These are phyloP conservation scores for Callospermophilus lateralis DNA, from an alignment of 2,113 vertebrate species.

Conservation along the genomic window DNA sequence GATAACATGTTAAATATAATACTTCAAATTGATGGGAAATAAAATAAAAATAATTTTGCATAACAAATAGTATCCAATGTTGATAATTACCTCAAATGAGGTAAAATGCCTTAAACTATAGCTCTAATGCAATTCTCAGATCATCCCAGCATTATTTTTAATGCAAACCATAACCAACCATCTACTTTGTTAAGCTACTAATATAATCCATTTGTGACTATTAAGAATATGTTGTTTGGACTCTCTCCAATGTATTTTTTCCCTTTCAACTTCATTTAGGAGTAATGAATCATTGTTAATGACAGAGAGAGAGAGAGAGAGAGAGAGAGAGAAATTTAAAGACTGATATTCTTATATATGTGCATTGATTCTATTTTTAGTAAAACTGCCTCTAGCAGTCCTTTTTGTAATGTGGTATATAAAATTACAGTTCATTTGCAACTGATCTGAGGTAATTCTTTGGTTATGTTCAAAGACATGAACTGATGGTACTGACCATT, in stretches of 20 bases:
- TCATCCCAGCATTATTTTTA: neutral
- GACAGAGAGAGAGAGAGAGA: neutral
- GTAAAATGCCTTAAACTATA: neutral
- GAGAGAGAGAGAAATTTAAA: neutral
- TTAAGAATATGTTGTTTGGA: neutral
- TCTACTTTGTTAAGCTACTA: neutral
- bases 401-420: neutral
- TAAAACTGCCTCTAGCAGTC: neutral
- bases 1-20: neutral
- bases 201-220: neutral
- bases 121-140: neutral
- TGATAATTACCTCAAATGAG: neutral
- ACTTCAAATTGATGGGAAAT: neutral
- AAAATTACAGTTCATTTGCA: neutral
- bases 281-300: neutral
- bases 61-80: neutral
- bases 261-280: neutral
- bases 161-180: neutral
- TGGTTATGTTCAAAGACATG: neutral
- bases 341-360: fast-evolving
- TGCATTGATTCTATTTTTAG: neutral
- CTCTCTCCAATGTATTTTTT: neutral
- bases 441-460: neutral
- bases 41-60: neutral
- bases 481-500: neutral